phyloP scores from a whole-genome alignment of 2,113 vertebrate species.

The Bos javanicus region DNA sequence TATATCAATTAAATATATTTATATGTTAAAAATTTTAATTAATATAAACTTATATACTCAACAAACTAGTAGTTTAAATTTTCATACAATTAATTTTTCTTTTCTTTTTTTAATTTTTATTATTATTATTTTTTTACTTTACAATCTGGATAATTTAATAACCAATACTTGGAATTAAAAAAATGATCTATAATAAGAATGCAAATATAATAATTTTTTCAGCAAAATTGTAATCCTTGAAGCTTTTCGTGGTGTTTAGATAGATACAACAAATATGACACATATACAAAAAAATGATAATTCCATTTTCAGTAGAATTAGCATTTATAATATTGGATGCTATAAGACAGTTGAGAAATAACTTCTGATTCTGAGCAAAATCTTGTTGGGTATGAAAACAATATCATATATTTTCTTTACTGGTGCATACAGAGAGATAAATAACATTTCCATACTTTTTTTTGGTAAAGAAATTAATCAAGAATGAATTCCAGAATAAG shows the following conservation, averaged over 20 bases:
- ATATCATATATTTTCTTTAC: not conserved
- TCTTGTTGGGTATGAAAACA: not conserved
- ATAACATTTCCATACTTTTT: not conserved
- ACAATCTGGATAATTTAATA: not conserved
- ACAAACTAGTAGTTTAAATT: not conserved
- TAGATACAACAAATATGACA: accelerated
- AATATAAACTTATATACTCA: not conserved
- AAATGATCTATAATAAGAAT: not conserved
- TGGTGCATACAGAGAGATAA: not conserved
- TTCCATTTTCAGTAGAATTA: not conserved
- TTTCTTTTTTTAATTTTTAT: too few species aligned
- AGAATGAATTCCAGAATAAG: not conserved
- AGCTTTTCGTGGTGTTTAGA: not conserved
- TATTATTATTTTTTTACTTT: too few species aligned
- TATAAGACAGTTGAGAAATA: not conserved
- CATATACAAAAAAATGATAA: not conserved
- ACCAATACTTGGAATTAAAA: not conserved
- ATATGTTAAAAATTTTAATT: not conserved
- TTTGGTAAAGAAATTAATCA: not conserved
- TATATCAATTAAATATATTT: not conserved
- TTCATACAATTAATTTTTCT: not conserved
- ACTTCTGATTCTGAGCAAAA: not conserved
- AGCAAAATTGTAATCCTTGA: not conserved
- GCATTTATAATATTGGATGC: not conserved
- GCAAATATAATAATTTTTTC: not conserved